Base-by-base conservation (phyloP, 2,797 vertebrate species). In the Euthynnus affinis region DNA sequence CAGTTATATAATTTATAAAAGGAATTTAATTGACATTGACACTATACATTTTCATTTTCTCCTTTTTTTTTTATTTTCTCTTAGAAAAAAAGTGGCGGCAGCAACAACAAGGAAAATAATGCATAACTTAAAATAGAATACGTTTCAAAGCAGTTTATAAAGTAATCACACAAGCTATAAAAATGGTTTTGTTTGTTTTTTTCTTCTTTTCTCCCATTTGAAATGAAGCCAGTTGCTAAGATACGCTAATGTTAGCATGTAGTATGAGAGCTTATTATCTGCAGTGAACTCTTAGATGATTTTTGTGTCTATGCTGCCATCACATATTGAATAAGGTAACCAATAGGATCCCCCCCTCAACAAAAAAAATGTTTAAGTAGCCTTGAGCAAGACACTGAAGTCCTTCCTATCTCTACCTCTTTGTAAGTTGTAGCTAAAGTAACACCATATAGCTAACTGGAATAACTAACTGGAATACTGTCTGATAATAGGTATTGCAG, bases 391-490 rank as follows among this genome's bases (percentile, higher is more conserved):
- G 20, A 62, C 48, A 25, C 34, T 44, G 1, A 55, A 17, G 5
- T 42, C 71, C 25, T 48, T 13, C 55, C 3, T 55, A n/a, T 29
- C 53, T 37, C 7, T 34, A 34, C 34, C 34, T 34, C 42, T n/a
- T n/a, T n/a, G n/a, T n/a, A n/a, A n/a, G 52, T 5, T 48, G 14
- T 5, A 44, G 32, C 60, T 74, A 37, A 84, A 78, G 73, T 78
- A 22, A 77, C 27, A 25, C 40, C 60, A 66, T 8, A 37, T 8
- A 68, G 22, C 52, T 27, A 29, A 61, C 18, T 48, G 22, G 13
- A 72, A 61, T 17, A 51, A 8, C 25, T 37, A 37, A 48, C 46
- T 48, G 18, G 46, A 48, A 48, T 48, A 18, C 15, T 55, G 5
- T 53, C 18, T 42, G 61, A 59, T n/a, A 48, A 71, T 57, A 20